Evolutionary conservation across 2,113 vertebrate genomes (phyloP).

Genomic region (Oxygymnocypris stewartii): DNA sequence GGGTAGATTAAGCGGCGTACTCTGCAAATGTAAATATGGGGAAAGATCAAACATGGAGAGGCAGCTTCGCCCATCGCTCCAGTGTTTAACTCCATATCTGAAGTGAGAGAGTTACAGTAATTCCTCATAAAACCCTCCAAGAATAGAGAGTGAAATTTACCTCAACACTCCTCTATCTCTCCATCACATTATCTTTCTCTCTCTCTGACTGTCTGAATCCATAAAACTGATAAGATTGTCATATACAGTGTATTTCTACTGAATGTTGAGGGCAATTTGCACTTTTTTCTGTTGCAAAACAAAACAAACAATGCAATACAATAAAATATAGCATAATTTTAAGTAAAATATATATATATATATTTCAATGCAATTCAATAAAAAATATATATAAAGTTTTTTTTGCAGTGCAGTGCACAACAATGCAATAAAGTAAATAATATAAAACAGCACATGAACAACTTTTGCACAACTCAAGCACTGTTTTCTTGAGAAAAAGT

Average conservation of each 20-base stretch:
- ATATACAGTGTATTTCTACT: not conserved
- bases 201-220: conserved; percentile 3
- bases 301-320: no score
- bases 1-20: conserved; percentile 64
- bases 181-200: conserved; percentile 20
- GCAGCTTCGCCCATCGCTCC: conserved; percentile 67
- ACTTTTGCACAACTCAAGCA: not conserved
- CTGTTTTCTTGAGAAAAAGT: not conserved
- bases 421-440: not conserved
- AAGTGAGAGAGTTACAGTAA: conserved; percentile 63
- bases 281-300: no score
- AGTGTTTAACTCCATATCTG: conserved; percentile 65
- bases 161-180: conserved; percentile 51
- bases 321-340: no score
- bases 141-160: conserved; percentile 61
- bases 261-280: not conserved
- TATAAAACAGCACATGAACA: not conserved
- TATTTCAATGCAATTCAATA: no score
- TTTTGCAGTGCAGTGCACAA: no score
- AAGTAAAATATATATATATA: no score
- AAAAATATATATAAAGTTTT: no score
- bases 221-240: not conserved
- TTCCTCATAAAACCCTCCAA: conserved; percentile 63
- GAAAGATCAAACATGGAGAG: conserved; percentile 71
- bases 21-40: conserved; percentile 72